These are phyloP conservation scores for Eupithecia subumbrata DNA, from an alignment of 2,888 invertebrate genomes.

Conservation along the genomic window DNA sequence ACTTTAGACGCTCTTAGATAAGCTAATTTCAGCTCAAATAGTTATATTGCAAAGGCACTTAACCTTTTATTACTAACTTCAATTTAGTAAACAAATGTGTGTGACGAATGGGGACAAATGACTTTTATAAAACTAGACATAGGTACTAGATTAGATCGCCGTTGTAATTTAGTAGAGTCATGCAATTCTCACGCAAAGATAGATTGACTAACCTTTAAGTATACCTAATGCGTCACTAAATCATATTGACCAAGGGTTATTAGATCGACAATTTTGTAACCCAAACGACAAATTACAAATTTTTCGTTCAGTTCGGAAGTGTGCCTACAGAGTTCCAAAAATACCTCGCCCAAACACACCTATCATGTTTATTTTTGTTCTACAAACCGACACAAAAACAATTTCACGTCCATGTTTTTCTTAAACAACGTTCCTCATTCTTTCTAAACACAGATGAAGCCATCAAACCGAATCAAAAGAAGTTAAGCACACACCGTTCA, in stretches of 20 bases:
- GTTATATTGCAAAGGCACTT: neutral
- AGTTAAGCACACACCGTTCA: constrained; percentile 37
- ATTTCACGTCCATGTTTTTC: constrained; percentile 7
- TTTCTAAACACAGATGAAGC: constrained; percentile 17
- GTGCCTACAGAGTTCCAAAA: neutral
- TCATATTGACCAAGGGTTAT: neutral
- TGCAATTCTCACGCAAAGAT: neutral
- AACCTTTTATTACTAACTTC: neutral
- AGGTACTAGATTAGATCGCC: neutral
- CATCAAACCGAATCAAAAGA: constrained; percentile 20
- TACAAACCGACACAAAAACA: neutral
- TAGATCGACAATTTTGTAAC: neutral
- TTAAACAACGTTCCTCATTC: neutral
- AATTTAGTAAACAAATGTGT: neutral
- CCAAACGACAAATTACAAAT: neutral
- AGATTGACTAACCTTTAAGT: neutral
- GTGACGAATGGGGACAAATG: neutral
- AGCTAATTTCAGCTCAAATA: neutral
- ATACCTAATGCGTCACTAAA: neutral
- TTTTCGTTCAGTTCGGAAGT: neutral
- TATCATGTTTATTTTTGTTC: neutral
- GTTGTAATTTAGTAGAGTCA: neutral
- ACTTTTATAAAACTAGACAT: neutral
- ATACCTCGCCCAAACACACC: neutral
- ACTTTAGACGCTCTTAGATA: neutral